phyloP scores from a whole-genome alignment of 2,113 vertebrate species.

The Danionella cerebrum region DNA sequence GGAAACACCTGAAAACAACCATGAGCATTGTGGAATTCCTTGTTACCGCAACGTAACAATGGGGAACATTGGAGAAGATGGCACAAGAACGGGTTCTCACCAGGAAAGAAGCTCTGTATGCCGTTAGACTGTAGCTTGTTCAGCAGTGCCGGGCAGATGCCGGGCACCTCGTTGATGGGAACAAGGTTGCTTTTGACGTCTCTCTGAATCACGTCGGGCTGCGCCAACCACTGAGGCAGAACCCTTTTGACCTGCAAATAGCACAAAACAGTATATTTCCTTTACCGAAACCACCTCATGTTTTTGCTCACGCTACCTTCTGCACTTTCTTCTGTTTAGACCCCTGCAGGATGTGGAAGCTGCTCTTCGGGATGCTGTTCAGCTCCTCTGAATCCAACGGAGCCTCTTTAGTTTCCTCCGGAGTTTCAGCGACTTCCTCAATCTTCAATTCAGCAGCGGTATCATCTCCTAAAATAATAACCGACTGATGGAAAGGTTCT shows the following conservation, averaged over 20 bases:
- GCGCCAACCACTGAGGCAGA: conserved; percentile 80
- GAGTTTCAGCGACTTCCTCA: no score
- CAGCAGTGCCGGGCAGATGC: conserved; percentile 66
- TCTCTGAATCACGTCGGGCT: conserved; percentile 72
- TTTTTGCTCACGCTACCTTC: conserved; percentile 56
- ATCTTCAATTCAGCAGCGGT: neutral
- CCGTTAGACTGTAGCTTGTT: conserved; percentile 72
- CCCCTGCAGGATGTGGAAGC: conserved; percentile 65
- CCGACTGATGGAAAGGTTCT: no score
- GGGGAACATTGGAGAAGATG: no score
- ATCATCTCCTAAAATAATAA: no score
- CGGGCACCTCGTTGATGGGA: conserved; percentile 60
- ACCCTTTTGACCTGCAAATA: conserved; percentile 72
- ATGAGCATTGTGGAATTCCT: no score
- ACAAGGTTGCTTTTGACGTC: conserved; percentile 72
- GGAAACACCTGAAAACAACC: no score
- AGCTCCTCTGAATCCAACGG: conserved; percentile 19
- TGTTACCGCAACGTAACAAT: no score
- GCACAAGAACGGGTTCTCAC: no score
- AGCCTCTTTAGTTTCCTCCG: no score
- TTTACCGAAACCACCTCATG: no score
- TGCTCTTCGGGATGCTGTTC: conserved; percentile 31
- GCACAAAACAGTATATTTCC: no score
- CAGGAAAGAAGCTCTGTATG: conserved; percentile 82
- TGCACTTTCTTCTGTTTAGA: conserved; percentile 56